phyloP scores from a whole-genome alignment of 1,140 invertebrate genomes.

The Brachionus sp. region DNA sequence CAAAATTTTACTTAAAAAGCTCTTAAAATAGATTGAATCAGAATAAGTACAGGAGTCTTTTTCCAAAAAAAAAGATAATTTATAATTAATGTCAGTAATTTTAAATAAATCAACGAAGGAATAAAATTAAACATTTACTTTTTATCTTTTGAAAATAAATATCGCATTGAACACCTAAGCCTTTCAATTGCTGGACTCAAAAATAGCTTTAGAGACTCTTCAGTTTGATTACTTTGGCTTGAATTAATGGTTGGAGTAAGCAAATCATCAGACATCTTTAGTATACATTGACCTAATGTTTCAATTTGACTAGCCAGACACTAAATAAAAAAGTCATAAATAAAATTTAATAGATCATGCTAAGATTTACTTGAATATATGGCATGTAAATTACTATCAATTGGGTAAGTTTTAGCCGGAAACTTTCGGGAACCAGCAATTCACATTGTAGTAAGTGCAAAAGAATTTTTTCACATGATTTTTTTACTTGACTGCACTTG shows the following conservation, averaged over 20 bases:
- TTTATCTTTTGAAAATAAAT: constrained; percentile 44
- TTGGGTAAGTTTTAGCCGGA: not conserved
- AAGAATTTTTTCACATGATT: constrained; percentile 17
- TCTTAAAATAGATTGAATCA: too few relatives aligned
- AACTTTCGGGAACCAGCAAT: not conserved
- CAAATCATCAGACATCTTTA: constrained; percentile 23
- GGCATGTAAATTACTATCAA: constrained; percentile 5
- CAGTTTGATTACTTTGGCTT: not conserved
- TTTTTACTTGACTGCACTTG: not conserved
- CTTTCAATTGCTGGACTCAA: constrained; percentile 38
- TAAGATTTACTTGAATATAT: constrained; percentile 12
- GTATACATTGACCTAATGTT: constrained; percentile 24
- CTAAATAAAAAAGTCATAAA: not conserved
- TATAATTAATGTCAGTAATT: not conserved
- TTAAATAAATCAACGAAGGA: not conserved
- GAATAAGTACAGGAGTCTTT: too few relatives aligned
- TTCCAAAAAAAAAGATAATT: not conserved
- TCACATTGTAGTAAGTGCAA: constrained; percentile 36
- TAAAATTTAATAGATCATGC: not conserved
- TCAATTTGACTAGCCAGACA: constrained; percentile 16
- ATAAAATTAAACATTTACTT: not conserved
- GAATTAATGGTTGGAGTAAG: constrained; percentile 19
- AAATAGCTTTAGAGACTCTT: constrained; percentile 35
- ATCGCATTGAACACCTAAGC: constrained; percentile 24
- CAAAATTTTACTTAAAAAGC: too few relatives aligned